Conservation (phyloP, 1,140 invertebrate genomes). For the Drosophila leontia region DNA sequence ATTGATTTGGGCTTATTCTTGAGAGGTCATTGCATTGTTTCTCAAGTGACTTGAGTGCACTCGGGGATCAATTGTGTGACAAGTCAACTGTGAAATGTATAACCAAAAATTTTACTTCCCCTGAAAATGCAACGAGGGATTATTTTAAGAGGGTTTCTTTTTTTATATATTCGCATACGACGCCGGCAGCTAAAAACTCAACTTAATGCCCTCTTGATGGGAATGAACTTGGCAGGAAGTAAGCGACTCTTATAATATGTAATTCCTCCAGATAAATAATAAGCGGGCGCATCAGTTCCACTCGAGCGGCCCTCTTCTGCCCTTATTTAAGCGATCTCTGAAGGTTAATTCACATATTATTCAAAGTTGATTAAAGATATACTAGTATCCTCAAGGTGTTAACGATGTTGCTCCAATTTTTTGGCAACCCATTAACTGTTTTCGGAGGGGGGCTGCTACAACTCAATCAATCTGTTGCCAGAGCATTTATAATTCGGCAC, state of each 20-base stretch:
- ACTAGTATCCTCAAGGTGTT: slow-evolving; percentile 1
- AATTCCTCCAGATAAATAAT: slow-evolving; percentile 17
- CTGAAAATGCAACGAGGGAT: slow-evolving; percentile 20
- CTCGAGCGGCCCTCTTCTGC: slow-evolving; percentile 6
- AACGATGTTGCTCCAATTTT: slow-evolving; percentile 7
- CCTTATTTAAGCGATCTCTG: background rate
- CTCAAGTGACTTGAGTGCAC: slow-evolving; percentile 39
- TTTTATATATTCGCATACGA: background rate
- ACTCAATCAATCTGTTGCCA: slow-evolving; percentile 35
- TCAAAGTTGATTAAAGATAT: slow-evolving; percentile 24
- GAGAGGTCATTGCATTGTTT: slow-evolving; percentile 30
- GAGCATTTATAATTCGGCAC: slow-evolving; percentile 33
- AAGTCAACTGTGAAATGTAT: slow-evolving; percentile 32
- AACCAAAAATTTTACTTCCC: slow-evolving; percentile 7
- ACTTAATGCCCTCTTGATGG: slow-evolving; percentile 30
- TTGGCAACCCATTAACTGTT: background rate
- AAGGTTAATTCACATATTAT: slow-evolving; percentile 24
- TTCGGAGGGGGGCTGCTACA: slow-evolving; percentile 5
- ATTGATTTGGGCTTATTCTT: slow-evolving; percentile 41
- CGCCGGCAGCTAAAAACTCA: slow-evolving; percentile 10
- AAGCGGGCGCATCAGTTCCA: slow-evolving; percentile 33
- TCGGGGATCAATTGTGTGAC: slow-evolving; percentile 44
- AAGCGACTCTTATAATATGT: slow-evolving; percentile 4
- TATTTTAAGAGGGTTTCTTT: slow-evolving; percentile 10
- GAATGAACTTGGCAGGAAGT: slow-evolving; percentile 25